Base-by-base conservation (phyloP, 92 coral and sea anemone species). In the Isaurus tuberculatus region DNA sequence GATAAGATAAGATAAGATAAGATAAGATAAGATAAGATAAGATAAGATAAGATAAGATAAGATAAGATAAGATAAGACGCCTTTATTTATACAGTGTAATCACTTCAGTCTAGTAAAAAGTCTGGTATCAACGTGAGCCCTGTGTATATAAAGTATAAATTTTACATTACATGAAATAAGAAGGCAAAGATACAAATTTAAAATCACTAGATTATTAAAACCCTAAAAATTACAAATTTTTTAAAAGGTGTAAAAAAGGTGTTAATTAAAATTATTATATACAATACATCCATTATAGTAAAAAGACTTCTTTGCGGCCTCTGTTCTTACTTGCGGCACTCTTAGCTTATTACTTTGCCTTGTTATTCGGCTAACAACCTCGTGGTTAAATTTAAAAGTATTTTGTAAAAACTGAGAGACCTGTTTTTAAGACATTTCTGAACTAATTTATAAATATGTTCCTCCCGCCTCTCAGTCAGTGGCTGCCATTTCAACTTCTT, bases 51-150 rank as follows among this genome's bases (percentile, higher is more conserved):
- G n/a, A n/a, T n/a, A n/a, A n/a, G n/a, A n/a, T n/a, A n/a, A n/a
- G n/a, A n/a, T n/a, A n/a, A n/a, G n/a, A n/a, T n/a, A n/a, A n/a
- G n/a, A n/a, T 36, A 36, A 36, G 42, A 36, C 29, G 40, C 72
- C 72, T 29, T 66, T 66, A 30, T 66, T 30, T 27, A 27, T 66
- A 36, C 3, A 36, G n/a, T n/a, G n/a, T n/a, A n/a, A n/a, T n/a
- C n/a, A n/a, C n/a, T n/a, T n/a, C 42, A 36, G 8, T 3, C 4
- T 36, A 36, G 42, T 36, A 36, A 36, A 66, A 66, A 34, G 72
- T 27, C 72, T 66, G 72, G 27, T 66, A 66, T 66, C 72, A 66
- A 66, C 72, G 29, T 32, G 72, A 66, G 72, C 72, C 72, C 72
- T 66, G 72, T 66, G 72, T 34, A 66, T 66, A 32, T 34, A 25